Conservation (phyloP, 2,797 vertebrate species). For the Rhinoraja longicauda region DNA sequence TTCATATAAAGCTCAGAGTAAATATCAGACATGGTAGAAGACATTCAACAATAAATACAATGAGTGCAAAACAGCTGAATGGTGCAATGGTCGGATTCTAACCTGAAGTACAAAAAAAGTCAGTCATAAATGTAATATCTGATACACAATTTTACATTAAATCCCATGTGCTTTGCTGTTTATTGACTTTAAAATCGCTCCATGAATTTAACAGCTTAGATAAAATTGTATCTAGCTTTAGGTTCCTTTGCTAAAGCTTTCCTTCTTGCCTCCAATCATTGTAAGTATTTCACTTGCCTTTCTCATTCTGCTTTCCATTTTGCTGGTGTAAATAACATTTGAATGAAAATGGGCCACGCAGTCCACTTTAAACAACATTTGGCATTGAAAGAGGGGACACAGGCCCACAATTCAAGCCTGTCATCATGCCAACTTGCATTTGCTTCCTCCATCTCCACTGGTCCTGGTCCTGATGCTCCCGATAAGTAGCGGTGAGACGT, state of each 20-base stretch:
- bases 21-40: too few species aligned
- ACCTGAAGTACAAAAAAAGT: too few species aligned
- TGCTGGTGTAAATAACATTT: not conserved
- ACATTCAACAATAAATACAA: too few species aligned
- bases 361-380: not conserved
- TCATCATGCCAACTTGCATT: not conserved
- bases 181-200: not conserved
- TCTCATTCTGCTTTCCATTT: too few species aligned
- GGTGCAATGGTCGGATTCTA: too few species aligned
- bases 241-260: not conserved
- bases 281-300: too few species aligned
- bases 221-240: not conserved
- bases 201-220: not conserved
- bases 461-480: not conserved
- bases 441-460: not conserved
- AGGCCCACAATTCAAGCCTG: not conserved
- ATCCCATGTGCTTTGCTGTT: not conserved
- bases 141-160: not conserved
- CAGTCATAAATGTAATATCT: not conserved
- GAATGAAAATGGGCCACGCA: not conserved
- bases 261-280: not conserved
- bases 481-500: not conserved
- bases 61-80: too few species aligned
- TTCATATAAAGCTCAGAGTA: too few species aligned
- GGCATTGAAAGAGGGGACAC: not conserved